These are phyloP conservation scores for Irena cyanogastra DNA, from an alignment of 2,113 vertebrate species.

Conservation along the genomic window DNA sequence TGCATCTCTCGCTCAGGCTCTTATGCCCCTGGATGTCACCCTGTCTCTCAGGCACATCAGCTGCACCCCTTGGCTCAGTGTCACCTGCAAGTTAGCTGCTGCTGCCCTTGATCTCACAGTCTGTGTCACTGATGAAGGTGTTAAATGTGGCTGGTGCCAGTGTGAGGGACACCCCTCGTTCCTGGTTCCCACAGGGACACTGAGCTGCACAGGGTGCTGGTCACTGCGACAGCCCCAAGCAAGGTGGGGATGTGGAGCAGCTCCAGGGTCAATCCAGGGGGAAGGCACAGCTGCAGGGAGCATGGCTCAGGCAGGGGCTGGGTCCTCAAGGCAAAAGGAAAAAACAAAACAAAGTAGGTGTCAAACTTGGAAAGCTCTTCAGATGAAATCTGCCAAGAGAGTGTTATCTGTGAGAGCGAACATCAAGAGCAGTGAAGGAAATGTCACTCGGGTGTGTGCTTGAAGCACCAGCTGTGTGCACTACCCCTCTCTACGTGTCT, in stretches of 20 bases:
- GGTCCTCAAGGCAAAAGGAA: background rate
- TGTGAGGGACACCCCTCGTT: background rate
- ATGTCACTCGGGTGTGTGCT: background rate
- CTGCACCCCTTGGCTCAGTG: background rate
- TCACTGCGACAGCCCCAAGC: background rate
- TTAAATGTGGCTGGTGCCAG: background rate
- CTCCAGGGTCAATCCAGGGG: background rate
- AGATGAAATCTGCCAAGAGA: background rate
- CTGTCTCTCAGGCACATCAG: background rate
- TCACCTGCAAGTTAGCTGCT: background rate
- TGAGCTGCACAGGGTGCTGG: background rate
- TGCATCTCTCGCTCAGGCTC: too few relatives aligned
- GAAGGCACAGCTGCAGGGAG: background rate
- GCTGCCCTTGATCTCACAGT: background rate
- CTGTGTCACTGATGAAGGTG: background rate
- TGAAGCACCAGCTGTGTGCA: background rate
- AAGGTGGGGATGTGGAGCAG: accelerated
- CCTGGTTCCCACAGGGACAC: background rate
- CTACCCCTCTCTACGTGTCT: background rate
- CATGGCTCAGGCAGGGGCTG: background rate
- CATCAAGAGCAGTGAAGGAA: background rate
- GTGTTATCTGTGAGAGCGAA: background rate
- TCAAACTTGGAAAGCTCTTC: background rate
- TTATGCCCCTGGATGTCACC: background rate
- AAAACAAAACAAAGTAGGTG: accelerated